phyloP scores from a whole-genome alignment of 2,797 vertebrate species.

The Brotula barbata region DNA sequence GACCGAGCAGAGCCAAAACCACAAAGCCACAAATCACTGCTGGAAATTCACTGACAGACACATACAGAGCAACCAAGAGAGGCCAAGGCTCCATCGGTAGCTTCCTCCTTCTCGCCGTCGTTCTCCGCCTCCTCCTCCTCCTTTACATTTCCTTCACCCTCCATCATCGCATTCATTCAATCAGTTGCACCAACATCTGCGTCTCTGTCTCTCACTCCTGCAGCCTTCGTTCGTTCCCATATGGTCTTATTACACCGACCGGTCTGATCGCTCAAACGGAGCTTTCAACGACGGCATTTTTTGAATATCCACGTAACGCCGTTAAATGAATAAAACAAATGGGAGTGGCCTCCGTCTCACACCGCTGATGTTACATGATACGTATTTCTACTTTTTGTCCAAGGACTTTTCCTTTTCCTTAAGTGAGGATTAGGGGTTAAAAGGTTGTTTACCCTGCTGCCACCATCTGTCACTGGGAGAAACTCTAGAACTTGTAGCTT shows the following conservation, averaged over 20 bases:
- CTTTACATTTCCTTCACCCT: background rate
- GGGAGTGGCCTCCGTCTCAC: background rate
- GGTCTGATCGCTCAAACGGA: conserved; percentile 13
- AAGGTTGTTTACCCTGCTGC: conserved; percentile 23
- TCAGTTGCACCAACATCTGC: conserved; percentile 30
- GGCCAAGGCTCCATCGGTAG: conserved; percentile 2
- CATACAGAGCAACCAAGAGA: conserved; percentile 18
- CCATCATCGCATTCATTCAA: conserved; percentile 21
- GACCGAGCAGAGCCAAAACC: conserved; percentile 39
- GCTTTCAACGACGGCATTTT: conserved; percentile 1
- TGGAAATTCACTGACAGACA: conserved; percentile 42
- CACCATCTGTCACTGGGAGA: conserved; percentile 15
- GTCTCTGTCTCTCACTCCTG: conserved; percentile 3
- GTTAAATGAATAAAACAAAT: conserved; percentile 8
- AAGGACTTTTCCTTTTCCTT: conserved; percentile 7
- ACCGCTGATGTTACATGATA: background rate
- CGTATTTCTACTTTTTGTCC: conserved; percentile 12
- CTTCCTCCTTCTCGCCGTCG: conserved; percentile 6
- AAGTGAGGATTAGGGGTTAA: conserved; percentile 6
- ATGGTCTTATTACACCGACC: conserved; percentile 14
- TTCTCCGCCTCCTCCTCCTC: background rate
- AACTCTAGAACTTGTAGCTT: conserved; percentile 24
- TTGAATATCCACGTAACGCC: conserved; percentile 15
- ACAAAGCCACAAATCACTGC: conserved; percentile 32
- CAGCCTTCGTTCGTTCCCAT: conserved; percentile 17